phyloP scores from a whole-genome alignment of 2,888 invertebrate genomes.

The Scelioninae gen. 2 region DNA sequence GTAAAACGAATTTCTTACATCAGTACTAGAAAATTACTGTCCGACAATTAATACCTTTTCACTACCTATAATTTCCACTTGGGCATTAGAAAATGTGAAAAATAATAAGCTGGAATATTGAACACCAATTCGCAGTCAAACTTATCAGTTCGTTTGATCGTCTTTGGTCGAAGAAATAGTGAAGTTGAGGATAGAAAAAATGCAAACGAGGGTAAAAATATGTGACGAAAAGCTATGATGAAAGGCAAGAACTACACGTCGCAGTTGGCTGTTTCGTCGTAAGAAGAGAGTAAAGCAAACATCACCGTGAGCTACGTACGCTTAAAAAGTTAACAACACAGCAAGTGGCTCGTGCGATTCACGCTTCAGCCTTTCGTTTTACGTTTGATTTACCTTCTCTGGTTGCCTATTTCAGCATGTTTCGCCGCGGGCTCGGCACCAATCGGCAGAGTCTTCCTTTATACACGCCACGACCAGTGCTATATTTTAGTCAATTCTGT shows the following conservation, averaged over 20 bases:
- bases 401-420: constrained; percentile 37
- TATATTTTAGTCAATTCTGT: constrained; percentile 34
- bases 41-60: too few relatives aligned
- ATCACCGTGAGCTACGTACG: constrained; percentile 56
- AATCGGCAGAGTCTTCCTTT: constrained; percentile 39
- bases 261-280: constrained; percentile 39
- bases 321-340: constrained; percentile 56
- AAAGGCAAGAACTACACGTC: constrained; percentile 43
- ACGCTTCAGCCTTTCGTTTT: constrained; percentile 47
- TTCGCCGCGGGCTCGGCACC: constrained; percentile 41
- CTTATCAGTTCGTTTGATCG: too few relatives aligned
- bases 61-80: too few relatives aligned
- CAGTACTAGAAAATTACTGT: too few relatives aligned
- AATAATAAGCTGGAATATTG: too few relatives aligned
- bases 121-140: too few relatives aligned
- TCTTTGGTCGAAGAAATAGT: too few relatives aligned
- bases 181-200: neutral
- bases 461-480: constrained; percentile 24
- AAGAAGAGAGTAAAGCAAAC: constrained; percentile 55
- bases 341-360: constrained; percentile 55
- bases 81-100: neutral
- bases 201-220: constrained; percentile 26
- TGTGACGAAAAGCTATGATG: constrained; percentile 19
- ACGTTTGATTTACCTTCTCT: constrained; percentile 50
- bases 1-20: too few relatives aligned